Conservation (phyloP, 2,113 vertebrate genomes). For the Rhinogobius similis region DNA sequence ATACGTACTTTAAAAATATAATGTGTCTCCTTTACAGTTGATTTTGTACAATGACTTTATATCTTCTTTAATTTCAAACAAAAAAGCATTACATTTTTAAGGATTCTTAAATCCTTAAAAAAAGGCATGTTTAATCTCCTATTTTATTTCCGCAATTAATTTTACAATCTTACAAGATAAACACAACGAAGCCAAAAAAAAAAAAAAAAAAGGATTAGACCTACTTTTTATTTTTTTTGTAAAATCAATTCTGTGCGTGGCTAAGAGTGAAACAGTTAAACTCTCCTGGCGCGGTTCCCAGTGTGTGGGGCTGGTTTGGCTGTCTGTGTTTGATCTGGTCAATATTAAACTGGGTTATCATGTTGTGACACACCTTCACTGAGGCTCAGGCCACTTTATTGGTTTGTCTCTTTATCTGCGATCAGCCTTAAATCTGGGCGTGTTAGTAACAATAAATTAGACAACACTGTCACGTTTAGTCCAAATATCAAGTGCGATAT, state of each 20-base stretch:
- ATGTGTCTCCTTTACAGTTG: too few relatives aligned
- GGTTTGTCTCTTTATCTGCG: neutral
- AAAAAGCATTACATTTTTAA: too few relatives aligned
- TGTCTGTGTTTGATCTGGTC: neutral
- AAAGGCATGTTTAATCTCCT: too few relatives aligned
- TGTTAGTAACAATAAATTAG: neutral
- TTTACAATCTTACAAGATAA: neutral
- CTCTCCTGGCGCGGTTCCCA: neutral
- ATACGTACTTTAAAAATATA: too few relatives aligned
- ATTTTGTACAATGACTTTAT: too few relatives aligned
- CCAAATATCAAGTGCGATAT: neutral
- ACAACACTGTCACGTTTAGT: neutral
- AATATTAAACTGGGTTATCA: slow-evolving; percentile 5
- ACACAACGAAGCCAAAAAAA: neutral
- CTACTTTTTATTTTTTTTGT: neutral
- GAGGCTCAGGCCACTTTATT: neutral
- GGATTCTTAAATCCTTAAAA: too few relatives aligned
- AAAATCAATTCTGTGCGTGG: neutral
- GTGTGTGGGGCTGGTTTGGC: neutral
- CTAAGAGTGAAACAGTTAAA: neutral
- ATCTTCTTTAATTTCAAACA: neutral
- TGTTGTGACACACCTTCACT: neutral
- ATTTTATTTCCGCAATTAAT: neutral
- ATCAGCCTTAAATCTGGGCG: neutral
- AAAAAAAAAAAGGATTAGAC: too few relatives aligned